phyloP scores from a whole-genome alignment of 1,140 invertebrate genomes.

The Sipha flava region DNA sequence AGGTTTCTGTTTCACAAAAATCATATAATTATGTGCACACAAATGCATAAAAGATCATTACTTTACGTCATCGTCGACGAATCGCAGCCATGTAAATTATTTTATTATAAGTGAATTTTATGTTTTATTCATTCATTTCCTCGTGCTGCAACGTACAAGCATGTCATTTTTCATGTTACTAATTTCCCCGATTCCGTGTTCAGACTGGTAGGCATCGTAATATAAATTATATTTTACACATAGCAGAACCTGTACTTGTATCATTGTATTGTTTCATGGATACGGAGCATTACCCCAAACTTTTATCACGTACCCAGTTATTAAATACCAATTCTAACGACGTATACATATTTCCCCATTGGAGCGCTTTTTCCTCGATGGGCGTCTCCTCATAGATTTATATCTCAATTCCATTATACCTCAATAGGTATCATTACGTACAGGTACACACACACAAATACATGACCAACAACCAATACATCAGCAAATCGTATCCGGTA shows the following conservation, averaged over 20 bases:
- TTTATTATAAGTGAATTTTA: no score
- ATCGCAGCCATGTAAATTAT: no score
- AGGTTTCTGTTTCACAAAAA: no score
- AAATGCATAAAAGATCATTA: no score
- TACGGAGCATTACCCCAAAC: background rate
- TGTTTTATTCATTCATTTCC: no score
- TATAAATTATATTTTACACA: no score
- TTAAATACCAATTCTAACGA: background rate
- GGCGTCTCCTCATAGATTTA: background rate
- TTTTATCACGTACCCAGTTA: background rate
- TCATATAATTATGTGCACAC: no score
- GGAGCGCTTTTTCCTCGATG: background rate
- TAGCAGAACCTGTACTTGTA: background rate
- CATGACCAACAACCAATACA: background rate
- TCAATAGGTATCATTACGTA: background rate
- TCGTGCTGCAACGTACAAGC: no score
- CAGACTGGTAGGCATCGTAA: background rate
- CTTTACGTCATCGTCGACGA: no score
- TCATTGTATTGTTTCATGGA: background rate
- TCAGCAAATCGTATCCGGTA: background rate
- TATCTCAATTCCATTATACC: slow-evolving; percentile 2
- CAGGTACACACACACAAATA: background rate
- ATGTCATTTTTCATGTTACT: no score
- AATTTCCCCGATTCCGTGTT: background rate
- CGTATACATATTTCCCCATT: background rate